Conservation (phyloP, 2,797 vertebrate species). For the Gymnopithys bicolor region DNA sequence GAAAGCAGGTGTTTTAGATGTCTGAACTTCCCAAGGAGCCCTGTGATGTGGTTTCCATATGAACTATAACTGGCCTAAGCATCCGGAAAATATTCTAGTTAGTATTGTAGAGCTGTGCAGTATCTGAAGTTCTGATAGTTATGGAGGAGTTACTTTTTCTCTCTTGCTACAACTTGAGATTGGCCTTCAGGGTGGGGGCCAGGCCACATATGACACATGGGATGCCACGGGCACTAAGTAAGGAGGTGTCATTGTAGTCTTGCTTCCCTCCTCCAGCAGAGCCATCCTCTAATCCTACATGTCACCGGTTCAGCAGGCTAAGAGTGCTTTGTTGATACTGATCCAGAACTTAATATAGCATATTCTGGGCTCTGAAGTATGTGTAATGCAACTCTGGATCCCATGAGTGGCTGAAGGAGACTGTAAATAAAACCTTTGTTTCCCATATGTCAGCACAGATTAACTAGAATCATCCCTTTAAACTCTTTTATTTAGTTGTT, state of each 20-base stretch:
- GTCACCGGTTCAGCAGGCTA: not conserved
- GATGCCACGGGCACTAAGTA: not conserved
- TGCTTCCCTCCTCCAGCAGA: not conserved
- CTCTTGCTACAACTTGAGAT: not conserved
- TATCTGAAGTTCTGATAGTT: not conserved
- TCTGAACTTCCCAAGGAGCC: not conserved
- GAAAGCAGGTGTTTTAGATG: not conserved
- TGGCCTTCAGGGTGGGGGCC: not conserved
- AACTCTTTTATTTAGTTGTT: not conserved
- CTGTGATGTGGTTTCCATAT: not conserved
- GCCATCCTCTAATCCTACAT: not conserved
- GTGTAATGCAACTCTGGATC: not conserved
- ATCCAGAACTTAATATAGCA: not conserved
- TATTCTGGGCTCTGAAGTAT: not conserved
- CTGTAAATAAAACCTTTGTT: not conserved
- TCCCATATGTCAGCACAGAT: not conserved
- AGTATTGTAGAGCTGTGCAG: not conserved
- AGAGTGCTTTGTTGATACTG: not conserved
- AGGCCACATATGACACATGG: not conserved
- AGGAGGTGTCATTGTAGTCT: not conserved
- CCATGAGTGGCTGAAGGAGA: not conserved
- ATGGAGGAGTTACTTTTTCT: not conserved
- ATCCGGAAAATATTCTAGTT: not conserved
- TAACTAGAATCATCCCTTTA: not conserved
- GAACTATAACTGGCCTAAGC: not conserved